Conservation (phyloP, 2,113 vertebrate species). For the Neolamprologus variostigma region DNA sequence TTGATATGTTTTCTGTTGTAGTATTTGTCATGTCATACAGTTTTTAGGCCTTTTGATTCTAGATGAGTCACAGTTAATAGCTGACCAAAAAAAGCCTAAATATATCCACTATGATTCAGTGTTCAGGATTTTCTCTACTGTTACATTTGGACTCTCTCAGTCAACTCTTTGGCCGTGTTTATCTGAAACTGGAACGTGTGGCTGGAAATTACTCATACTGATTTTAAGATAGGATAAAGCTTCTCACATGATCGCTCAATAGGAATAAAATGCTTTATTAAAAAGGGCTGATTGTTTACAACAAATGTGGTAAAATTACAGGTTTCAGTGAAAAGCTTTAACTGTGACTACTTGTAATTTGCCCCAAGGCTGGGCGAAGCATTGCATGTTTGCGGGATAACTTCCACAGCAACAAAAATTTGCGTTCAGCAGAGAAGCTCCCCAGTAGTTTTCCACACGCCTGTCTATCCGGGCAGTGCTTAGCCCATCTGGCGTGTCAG, state of each 20-base stretch:
- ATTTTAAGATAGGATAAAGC: not conserved
- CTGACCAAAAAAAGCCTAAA: not conserved
- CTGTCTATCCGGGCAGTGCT: not conserved
- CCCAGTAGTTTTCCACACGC: constrained; percentile 26
- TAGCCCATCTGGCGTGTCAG: not conserved
- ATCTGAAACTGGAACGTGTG: not conserved
- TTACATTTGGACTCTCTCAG: not conserved
- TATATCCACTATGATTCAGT: not conserved
- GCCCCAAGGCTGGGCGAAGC: not conserved
- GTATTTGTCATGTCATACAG: not conserved
- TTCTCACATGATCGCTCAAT: not conserved
- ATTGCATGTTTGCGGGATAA: not conserved
- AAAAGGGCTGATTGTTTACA: not conserved
- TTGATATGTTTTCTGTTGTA: not conserved
- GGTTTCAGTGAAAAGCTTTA: not conserved
- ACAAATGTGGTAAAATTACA: not conserved
- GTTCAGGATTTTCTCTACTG: not conserved
- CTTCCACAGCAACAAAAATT: not conserved
- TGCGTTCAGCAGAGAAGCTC: not conserved
- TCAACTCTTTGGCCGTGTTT: not conserved
- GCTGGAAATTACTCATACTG: not conserved
- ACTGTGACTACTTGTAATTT: not conserved
- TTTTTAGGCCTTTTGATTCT: not conserved
- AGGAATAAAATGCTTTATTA: not conserved
- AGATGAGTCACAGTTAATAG: not conserved